phyloP scores from a whole-genome alignment of 2,888 invertebrate species.

The Oligia strigilis region DNA sequence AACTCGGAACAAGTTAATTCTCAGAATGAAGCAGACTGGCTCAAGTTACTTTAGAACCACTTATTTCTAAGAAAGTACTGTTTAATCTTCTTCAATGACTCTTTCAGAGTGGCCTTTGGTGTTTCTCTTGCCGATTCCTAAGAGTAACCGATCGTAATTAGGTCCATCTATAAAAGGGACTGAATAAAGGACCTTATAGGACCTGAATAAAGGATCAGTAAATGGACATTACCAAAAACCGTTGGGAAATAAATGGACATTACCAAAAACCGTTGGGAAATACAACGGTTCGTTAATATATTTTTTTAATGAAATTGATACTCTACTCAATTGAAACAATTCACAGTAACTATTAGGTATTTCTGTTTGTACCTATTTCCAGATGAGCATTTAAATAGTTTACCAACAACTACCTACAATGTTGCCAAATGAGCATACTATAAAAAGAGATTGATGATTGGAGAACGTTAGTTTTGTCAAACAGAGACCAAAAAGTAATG shows the following conservation, averaged over 20 bases:
- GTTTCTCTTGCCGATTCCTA: not conserved
- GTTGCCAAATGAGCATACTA: not conserved
- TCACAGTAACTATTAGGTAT: not conserved
- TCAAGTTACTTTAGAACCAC: constrained; percentile 13
- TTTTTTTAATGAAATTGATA: not conserved
- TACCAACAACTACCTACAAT: not conserved
- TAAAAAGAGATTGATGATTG: not conserved
- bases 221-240: not conserved
- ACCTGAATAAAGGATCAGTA: too few relatives aligned
- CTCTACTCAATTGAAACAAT: not conserved
- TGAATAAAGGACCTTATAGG: too few relatives aligned
- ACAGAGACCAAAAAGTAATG: not conserved
- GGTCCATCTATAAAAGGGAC: not conserved
- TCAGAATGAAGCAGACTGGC: constrained; percentile 1
- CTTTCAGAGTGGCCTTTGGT: constrained; percentile 13
- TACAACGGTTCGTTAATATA: not conserved
- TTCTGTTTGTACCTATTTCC: not conserved
- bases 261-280: not conserved
- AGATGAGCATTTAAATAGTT: not conserved
- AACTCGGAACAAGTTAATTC: constrained; percentile 11
- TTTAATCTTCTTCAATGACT: constrained; percentile 36
- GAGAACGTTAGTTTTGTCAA: not conserved
- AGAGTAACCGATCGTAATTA: not conserved
- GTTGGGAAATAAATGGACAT: too few relatives aligned
- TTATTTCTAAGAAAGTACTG: constrained; percentile 30